Evolutionary conservation across 2,888 invertebrate genomes (phyloP).

Genomic region (Nowickia ferox): DNA sequence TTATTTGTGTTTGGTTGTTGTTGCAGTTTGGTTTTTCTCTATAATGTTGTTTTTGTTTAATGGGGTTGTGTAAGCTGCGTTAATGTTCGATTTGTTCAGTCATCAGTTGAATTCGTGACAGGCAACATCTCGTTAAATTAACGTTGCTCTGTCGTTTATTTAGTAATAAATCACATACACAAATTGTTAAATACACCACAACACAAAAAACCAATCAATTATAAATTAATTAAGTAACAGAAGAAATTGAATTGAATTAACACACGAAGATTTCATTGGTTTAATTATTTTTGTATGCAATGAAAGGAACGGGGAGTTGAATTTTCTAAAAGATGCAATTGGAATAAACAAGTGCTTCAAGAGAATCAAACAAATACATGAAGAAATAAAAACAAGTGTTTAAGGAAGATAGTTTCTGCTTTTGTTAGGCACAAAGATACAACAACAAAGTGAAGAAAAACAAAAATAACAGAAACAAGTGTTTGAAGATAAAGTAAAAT

Average conservation of each 20-base stretch:
- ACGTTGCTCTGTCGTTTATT: slow-evolving; percentile 78
- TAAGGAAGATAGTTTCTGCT: slow-evolving; percentile 12
- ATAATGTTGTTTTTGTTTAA: slow-evolving; percentile 72
- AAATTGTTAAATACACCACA: slow-evolving; percentile 36
- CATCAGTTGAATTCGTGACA: slow-evolving; percentile 84
- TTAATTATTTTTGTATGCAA: neutral
- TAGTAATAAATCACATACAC: slow-evolving; percentile 65
- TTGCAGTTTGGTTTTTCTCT: slow-evolving; percentile 57
- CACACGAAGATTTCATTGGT: slow-evolving; percentile 4
- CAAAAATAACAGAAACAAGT: slow-evolving; percentile 54
- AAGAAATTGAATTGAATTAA: slow-evolving; percentile 35
- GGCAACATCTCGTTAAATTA: slow-evolving; percentile 82
- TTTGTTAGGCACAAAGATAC: slow-evolving; percentile 1
- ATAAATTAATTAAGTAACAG: slow-evolving; percentile 57
- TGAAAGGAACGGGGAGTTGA: slow-evolving; percentile 9
- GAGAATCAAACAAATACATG: slow-evolving; percentile 18
- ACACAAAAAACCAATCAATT: slow-evolving; percentile 56
- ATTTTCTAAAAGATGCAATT: slow-evolving; percentile 21
- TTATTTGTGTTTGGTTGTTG: slow-evolving; percentile 48
- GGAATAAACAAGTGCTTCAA: slow-evolving; percentile 60
- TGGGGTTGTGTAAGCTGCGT: slow-evolving; percentile 82
- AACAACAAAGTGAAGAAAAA: slow-evolving; percentile 32
- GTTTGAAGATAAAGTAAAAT: slow-evolving; percentile 34
- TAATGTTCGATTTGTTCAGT: slow-evolving; percentile 83
- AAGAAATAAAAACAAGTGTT: slow-evolving; percentile 50